Base-by-base conservation (phyloP, 2,797 vertebrate genomes). In the Ctenopoma kingsleyae region DNA sequence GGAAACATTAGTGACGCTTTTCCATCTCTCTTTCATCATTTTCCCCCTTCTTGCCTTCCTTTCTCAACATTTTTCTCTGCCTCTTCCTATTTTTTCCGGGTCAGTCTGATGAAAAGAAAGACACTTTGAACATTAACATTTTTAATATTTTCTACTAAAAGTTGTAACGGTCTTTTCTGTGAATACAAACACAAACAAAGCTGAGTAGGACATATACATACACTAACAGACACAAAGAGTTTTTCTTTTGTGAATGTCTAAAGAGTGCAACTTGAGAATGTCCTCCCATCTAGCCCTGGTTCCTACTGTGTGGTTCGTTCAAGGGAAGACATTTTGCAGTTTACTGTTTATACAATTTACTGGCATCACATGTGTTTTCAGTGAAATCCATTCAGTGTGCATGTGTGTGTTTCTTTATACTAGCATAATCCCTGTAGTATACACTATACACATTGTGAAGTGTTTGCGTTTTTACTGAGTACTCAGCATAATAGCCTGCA, bases 1-100 rank as follows among this genome's bases (percentile, higher is more conserved):
- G 90, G 89, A 91, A 92, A 89, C 89, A 91, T 92, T 89, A 90
- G 87, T 86, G 83, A 89, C 35, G 86, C 82, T 81, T 85, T 86
- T 64, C 76, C 55, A 52, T 79, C 70, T 62, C 82, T 76, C 83
- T 87, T 81, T 86, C 78, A 84, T 87, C 83, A 85, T 82, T 80
- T 68, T 73, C 69, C 75, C 76, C 36, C 15, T 77, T 58, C 63
- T 56, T 63, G 46, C 54, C 47, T 65, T 75, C 63, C 55, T 68
- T 78, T 78, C 59, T 53, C 63, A 67, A 56, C 51, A 71, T 73
- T 52, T 76, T 63, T 65, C 38, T 63, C 52, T 64, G 68, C 70
- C 56, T 69, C 64, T 40, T 64, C 70, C 71, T 74, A 27, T 51
- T 52, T 59, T 71, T 71, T 69, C 17, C 10, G 6, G 1, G 64